A percentile compares a stretch with the other conserved stretches of the same genome.
Conservation (phyloP, 2,888 invertebrate species). For the Sminthurides aquaticus region DNA sequence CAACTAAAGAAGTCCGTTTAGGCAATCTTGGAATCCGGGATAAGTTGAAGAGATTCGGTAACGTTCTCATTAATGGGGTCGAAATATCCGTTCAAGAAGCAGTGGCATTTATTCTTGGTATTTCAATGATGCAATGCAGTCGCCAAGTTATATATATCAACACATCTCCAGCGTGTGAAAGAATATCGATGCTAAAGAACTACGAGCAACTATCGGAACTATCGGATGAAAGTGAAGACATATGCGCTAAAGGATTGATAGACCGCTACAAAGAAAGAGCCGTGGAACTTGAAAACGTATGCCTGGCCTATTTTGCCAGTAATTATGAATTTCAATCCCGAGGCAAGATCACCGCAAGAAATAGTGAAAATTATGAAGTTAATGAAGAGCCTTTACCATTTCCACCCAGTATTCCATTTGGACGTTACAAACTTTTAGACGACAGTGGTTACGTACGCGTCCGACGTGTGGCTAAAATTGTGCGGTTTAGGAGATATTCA, state of each 20-base stretch:
- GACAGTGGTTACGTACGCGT: slow-evolving; percentile 11
- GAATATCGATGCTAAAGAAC: slow-evolving; percentile 43
- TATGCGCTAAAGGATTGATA: slow-evolving; percentile 25
- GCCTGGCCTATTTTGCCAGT: slow-evolving; percentile 43
- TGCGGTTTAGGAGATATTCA: slow-evolving; percentile 30
- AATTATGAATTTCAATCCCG: neutral
- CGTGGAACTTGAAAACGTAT: slow-evolving; percentile 35
- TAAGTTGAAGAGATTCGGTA: slow-evolving; percentile 32
- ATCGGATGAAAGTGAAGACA: slow-evolving; percentile 21
- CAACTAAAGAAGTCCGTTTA: slow-evolving; percentile 38
- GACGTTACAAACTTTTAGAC: neutral
- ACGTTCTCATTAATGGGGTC: slow-evolving; percentile 38
- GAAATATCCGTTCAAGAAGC: slow-evolving; percentile 43
- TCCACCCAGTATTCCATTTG: too few relatives aligned
- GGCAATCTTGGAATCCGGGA: slow-evolving; percentile 42
- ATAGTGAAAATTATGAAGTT: too few relatives aligned
- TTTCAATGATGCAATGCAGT: slow-evolving; percentile 21
- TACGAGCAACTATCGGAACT: slow-evolving; percentile 28
- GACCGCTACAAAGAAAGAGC: slow-evolving; percentile 43
- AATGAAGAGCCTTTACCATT: too few relatives aligned
- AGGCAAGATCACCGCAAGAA: too few relatives aligned
- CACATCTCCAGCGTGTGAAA: slow-evolving; percentile 35
- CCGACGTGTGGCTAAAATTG: slow-evolving; percentile 18
- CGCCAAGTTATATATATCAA: slow-evolving; percentile 19
- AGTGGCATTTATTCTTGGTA: slow-evolving; percentile 28